These are phyloP conservation scores for Pampus argenteus DNA, from an alignment of 2,797 vertebrate species.

Conservation along the genomic window DNA sequence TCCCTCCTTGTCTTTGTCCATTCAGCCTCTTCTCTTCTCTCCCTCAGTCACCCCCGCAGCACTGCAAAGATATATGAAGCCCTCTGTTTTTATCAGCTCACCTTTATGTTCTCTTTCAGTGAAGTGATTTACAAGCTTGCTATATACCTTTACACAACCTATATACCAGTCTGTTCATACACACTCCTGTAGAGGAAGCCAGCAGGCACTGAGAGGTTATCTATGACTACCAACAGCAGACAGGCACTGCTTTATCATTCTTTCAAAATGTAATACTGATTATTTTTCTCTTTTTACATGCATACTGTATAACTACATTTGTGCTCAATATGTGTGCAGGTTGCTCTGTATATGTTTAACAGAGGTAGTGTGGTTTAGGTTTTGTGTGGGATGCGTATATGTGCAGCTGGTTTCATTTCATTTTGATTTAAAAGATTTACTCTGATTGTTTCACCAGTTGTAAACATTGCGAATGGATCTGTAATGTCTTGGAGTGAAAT, in stretches of 20 bases:
- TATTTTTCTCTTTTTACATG: neutral
- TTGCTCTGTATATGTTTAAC: conserved; percentile 8
- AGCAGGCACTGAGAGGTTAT: conserved; percentile 20
- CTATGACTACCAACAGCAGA: conserved; percentile 8
- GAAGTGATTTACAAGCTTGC: conserved; percentile 69
- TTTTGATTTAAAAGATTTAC: conserved; percentile 54
- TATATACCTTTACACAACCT: conserved; percentile 12
- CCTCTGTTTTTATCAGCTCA: conserved; percentile 70
- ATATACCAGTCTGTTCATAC: neutral
- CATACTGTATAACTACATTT: neutral
- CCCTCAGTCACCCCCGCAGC: conserved; percentile 45
- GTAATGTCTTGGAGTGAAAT: neutral
- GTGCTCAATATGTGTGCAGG: neutral
- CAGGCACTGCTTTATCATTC: conserved; percentile 5
- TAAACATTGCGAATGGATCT: conserved; percentile 31
- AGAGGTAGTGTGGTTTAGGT: conserved; percentile 1
- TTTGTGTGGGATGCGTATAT: conserved; percentile 32
- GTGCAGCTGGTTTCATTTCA: conserved; percentile 41
- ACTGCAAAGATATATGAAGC: conserved; percentile 64
- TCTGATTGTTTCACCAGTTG: conserved; percentile 45
- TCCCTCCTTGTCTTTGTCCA: neutral
- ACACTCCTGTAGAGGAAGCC: conserved; percentile 20
- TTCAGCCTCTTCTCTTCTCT: conserved; percentile 26
- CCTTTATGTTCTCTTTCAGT: conserved; percentile 64
- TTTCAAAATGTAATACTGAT: neutral